Conservation (phyloP, 2,797 vertebrate genomes). For the Emydoidea blandingii region DNA sequence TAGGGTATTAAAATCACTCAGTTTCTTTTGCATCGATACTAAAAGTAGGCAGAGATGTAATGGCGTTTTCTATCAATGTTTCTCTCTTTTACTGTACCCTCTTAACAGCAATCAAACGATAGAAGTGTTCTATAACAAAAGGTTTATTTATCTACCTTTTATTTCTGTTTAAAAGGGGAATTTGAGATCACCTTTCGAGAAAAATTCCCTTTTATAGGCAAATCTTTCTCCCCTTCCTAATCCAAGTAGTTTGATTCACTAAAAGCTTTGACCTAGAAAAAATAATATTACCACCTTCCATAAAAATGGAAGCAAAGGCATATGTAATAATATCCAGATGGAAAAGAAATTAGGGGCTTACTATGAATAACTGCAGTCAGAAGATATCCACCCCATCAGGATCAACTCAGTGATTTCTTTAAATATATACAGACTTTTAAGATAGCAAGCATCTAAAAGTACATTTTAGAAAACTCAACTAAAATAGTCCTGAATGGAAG, state of each 20-base stretch:
- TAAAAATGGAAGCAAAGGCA: neutral
- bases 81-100: neutral
- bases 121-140: neutral
- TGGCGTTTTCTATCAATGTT: neutral
- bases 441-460: neutral
- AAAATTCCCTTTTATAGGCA: neutral
- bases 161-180: neutral
- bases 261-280: neutral
- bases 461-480: slow-evolving; percentile 27
- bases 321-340: neutral
- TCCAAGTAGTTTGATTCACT: neutral
- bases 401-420: neutral
- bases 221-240: neutral
- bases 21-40: neutral
- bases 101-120: neutral
- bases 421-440: neutral
- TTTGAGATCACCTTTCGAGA: neutral
- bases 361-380: neutral
- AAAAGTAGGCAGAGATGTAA: neutral
- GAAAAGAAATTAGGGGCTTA: neutral
- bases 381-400: rapidly evolving
- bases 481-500: slow-evolving; percentile 38
- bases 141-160: neutral
- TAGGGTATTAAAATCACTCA: neutral
- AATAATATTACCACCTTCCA: neutral